A percentile compares a stretch with the other conserved stretches of the same genome.
These are phyloP conservation scores for Nemoura dubitans DNA, from an alignment of 2,888 invertebrate genomes.

Conservation along the genomic window DNA sequence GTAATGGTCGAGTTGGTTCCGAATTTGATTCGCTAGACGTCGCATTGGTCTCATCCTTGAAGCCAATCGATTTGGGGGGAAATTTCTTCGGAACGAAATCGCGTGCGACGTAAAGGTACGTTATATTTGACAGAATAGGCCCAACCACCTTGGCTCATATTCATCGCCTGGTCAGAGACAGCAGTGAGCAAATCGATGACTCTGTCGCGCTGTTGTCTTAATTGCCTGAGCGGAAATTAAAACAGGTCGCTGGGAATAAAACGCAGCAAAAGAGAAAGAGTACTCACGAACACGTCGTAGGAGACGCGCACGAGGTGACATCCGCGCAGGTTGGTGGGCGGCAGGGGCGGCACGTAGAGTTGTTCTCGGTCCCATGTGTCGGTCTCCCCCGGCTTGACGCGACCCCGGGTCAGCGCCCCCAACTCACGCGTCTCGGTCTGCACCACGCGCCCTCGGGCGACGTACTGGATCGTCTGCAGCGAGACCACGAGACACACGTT, in stretches of 20 bases:
- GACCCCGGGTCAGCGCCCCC: constrained; percentile 80
- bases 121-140: no score
- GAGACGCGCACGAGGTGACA: constrained; percentile 93
- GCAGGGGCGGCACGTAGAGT: constrained; percentile 91
- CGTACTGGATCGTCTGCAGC: constrained; percentile 84
- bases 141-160: no score
- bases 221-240: not conserved
- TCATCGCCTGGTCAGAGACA: no score
- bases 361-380: constrained; percentile 90
- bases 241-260: not conserved
- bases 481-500: not conserved
- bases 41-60: not conserved
- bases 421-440: constrained; percentile 88
- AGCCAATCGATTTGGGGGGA: not conserved
- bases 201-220: not conserved
- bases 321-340: constrained; percentile 92
- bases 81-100: not conserved
- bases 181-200: no score
- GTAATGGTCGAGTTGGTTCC: not conserved
- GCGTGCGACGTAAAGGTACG: not conserved
- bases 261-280: constrained; percentile 14
- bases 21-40: not conserved
- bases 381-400: constrained; percentile 80
- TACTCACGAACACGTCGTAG: constrained; percentile 90
- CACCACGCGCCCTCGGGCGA: constrained; percentile 84